These are phyloP conservation scores for Stenoptilia bipunctidactyla DNA, from an alignment of 2,888 invertebrate genomes.

Conservation along the genomic window DNA sequence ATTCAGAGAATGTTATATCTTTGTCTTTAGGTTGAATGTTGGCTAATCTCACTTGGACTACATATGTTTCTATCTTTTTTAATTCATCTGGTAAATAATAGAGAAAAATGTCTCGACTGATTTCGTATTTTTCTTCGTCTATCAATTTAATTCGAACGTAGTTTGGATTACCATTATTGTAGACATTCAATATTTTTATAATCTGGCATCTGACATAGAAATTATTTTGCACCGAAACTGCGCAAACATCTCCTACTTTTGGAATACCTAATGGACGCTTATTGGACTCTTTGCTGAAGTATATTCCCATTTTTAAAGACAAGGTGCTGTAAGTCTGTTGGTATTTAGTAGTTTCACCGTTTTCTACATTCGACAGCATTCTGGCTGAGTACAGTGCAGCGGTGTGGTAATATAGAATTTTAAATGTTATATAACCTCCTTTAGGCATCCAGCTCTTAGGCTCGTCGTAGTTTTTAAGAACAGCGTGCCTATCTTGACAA, in stretches of 20 bases:
- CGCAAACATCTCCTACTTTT: constrained; percentile 70
- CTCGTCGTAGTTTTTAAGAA: constrained; percentile 65
- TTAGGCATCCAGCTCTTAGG: constrained; percentile 63
- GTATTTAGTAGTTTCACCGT: constrained; percentile 28
- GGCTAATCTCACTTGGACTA: constrained; percentile 40
- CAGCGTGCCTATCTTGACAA: constrained; percentile 74
- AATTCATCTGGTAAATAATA: constrained; percentile 65
- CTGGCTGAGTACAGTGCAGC: constrained; percentile 75
- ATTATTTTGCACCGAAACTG: constrained; percentile 50
- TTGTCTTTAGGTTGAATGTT: constrained; percentile 47
- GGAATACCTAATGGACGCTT: constrained; percentile 41
- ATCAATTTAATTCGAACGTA: constrained; percentile 65
- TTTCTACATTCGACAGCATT: constrained; percentile 27
- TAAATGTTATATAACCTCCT: constrained; percentile 68
- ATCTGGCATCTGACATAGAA: constrained; percentile 71
- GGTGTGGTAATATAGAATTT: constrained; percentile 67
- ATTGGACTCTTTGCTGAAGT: constrained; percentile 42
- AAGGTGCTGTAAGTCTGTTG: constrained; percentile 38
- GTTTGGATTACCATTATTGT: constrained; percentile 34
- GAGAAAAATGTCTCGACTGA: constrained; percentile 43
- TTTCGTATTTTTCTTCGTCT: constrained; percentile 68
- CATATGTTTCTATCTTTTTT: constrained; percentile 50
- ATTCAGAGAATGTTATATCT: constrained; percentile 45
- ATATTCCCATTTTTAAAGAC: constrained; percentile 45
- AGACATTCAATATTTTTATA: constrained; percentile 40